Conservation (phyloP, 37 sponge, comb jelly and placozoan species). For the Corticium candelabrum region DNA sequence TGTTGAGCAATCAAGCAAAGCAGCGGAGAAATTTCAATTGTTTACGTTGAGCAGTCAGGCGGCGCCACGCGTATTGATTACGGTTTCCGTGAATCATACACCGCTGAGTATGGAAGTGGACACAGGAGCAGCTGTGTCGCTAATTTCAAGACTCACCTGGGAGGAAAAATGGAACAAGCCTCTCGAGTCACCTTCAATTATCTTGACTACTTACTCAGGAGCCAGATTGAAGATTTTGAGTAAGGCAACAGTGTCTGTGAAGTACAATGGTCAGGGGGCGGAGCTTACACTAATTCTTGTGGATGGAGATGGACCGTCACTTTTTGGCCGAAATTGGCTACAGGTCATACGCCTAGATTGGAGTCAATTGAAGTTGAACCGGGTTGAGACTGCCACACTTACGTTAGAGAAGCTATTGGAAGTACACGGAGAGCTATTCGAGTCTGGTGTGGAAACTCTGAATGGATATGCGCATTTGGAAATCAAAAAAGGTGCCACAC, state of each 20-base stretch:
- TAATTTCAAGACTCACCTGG: not conserved
- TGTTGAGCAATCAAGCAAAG: no score
- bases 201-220: not conserved
- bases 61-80: no score
- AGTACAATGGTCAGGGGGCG: not conserved
- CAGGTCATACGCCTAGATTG: not conserved
- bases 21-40: no score
- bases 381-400: no score
- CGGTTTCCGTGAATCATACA: no score
- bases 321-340: not conserved
- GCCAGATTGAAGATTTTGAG: not conserved
- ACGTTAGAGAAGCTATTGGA: no score
- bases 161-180: not conserved
- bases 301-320: not conserved
- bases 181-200: not conserved
- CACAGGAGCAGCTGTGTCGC: not conserved
- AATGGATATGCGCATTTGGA: constrained; percentile 16
- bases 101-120: constrained; percentile 2
- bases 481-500: not conserved
- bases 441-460: not conserved
- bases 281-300: not conserved
- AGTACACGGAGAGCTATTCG: constrained; percentile 9
- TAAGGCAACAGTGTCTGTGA: not conserved
- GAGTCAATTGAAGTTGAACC: not conserved
- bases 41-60: no score